A percentile compares a stretch with the other conserved stretches of the same genome.
Evolutionary conservation across 2,797 vertebrate species (phyloP).

Genomic region (Delichon dasypus): DNA sequence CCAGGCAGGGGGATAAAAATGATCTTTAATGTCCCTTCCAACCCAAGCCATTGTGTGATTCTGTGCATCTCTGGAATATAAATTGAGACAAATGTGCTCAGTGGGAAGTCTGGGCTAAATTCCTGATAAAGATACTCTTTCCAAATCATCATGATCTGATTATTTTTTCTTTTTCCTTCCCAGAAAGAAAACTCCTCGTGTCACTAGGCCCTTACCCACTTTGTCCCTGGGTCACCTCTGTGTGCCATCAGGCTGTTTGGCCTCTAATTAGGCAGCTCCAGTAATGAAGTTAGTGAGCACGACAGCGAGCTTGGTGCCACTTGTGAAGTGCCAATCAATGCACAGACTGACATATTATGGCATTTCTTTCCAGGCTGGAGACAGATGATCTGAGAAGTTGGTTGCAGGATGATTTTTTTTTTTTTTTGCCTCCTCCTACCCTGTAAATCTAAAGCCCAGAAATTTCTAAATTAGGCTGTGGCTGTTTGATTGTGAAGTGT

Average conservation of each 20-base stretch:
- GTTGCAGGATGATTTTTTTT: background rate
- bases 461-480: background rate
- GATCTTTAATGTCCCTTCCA: background rate
- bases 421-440: background rate
- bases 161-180: too few relatives aligned
- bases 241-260: background rate
- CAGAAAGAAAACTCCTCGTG: background rate
- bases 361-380: background rate
- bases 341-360: background rate
- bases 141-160: background rate
- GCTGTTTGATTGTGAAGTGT: background rate
- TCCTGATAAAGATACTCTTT: background rate
- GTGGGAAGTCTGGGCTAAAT: background rate
- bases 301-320: background rate
- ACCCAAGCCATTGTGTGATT: background rate
- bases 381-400: background rate
- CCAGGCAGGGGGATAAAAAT: background rate
- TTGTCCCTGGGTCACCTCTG: background rate
- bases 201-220: background rate
- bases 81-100: background rate
- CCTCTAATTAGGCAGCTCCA: constrained; percentile 2
- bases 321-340: background rate
- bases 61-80: background rate
- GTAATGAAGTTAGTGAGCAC: background rate
- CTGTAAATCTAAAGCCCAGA: background rate